phyloP scores from a whole-genome alignment of 1,140 invertebrate species.

The Vanessa tameamea region DNA sequence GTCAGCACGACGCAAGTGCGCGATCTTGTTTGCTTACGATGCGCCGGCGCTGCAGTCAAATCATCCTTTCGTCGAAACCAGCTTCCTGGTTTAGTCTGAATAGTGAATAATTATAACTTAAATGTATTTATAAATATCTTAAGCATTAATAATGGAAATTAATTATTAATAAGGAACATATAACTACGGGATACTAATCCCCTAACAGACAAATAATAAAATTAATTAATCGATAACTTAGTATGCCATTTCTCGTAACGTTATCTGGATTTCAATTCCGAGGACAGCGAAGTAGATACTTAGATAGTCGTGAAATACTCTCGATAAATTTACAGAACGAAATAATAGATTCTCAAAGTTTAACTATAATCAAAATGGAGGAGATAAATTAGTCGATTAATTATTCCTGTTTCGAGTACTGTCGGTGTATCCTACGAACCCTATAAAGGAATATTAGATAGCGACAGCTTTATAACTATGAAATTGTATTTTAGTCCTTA shows the following conservation, averaged over 20 bases:
- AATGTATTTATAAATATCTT: too few species aligned
- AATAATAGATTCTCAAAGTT: slow-evolving; percentile 32
- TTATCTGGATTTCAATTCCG: background rate
- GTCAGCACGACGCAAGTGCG: slow-evolving; percentile 7
- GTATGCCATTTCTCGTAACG: too few species aligned
- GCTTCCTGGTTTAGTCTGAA: background rate
- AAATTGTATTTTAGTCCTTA: background rate
- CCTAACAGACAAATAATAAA: too few species aligned
- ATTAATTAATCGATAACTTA: too few species aligned
- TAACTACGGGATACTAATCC: too few species aligned
- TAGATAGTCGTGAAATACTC: slow-evolving; percentile 12
- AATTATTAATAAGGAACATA: too few species aligned
- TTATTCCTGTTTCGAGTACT: slow-evolving; percentile 33
- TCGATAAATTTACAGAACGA: slow-evolving; percentile 29
- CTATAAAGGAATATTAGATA: slow-evolving; percentile 5
- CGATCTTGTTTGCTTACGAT: slow-evolving; percentile 27
- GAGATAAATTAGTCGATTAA: slow-evolving; percentile 43
- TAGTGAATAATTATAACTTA: too few species aligned
- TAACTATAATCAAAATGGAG: slow-evolving; percentile 38
- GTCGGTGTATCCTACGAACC: slow-evolving; percentile 22
- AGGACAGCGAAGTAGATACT: slow-evolving; percentile 8
- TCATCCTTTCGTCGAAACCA: slow-evolving; percentile 13
- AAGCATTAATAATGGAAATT: too few species aligned
- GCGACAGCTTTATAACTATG: background rate
- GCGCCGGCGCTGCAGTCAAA: slow-evolving; percentile 22